These are phyloP conservation scores for Myotis myotis DNA, from an alignment of 2,797 vertebrate species.

Conservation along the genomic window DNA sequence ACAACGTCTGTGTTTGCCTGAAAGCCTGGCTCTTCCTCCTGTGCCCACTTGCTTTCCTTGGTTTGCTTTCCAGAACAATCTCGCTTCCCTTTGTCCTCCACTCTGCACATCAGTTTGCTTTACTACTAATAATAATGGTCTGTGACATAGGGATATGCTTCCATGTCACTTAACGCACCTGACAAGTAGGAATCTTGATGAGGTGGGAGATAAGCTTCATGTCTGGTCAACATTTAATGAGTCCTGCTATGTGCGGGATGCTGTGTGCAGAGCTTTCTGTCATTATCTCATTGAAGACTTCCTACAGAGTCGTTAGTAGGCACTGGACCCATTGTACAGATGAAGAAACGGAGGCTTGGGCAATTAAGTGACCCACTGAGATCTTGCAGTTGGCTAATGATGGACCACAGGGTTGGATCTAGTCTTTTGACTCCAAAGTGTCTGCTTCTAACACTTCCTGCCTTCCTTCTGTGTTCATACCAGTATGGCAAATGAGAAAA, in stretches of 20 bases:
- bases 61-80: neutral
- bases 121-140: neutral
- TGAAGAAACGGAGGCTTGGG: neutral
- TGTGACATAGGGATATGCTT: neutral
- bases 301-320: neutral
- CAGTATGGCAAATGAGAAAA: neutral
- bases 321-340: neutral
- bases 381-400: neutral
- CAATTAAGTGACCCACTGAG: neutral
- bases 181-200: neutral
- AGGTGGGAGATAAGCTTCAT: neutral
- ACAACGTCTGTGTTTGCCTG: neutral
- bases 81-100: neutral
- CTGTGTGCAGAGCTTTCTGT: neutral
- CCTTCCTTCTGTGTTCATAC: neutral
- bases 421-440: neutral
- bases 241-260: neutral
- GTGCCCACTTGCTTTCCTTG: neutral
- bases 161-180: neutral
- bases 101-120: neutral
- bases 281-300: neutral
- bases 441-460: neutral
- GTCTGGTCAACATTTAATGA: rapidly evolving
- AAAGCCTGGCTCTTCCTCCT: neutral
- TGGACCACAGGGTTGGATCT: neutral